phyloP scores from a whole-genome alignment of 2,797 vertebrate genomes.

The Varecia variegata region DNA sequence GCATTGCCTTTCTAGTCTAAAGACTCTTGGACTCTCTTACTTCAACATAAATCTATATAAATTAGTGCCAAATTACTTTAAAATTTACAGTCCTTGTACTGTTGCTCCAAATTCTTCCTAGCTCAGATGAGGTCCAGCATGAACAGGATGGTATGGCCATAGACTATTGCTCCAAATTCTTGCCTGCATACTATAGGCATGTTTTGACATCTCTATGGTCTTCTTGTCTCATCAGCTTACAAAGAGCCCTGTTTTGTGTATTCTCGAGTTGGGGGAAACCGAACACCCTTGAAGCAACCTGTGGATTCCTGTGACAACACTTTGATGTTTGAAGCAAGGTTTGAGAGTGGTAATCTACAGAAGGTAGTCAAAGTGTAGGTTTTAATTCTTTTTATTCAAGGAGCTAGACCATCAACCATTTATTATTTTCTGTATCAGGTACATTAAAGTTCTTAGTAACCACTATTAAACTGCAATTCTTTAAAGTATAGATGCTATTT shows the following conservation, averaged over 20 bases:
- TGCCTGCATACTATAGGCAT: no score
- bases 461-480: not conserved
- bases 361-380: slow-evolving; percentile 87
- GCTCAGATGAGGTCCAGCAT: not conserved
- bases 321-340: slow-evolving; percentile 86
- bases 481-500: slow-evolving; percentile 13
- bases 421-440: not conserved
- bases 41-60: not conserved
- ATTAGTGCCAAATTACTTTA: slow-evolving; percentile 5
- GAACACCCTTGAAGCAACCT: slow-evolving; percentile 72
- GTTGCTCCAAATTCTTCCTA: not conserved
- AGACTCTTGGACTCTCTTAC: not conserved
- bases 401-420: slow-evolving; percentile 17
- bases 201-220: slow-evolving; percentile 38
- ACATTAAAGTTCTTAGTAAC: not conserved
- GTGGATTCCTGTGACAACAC: slow-evolving; percentile 79
- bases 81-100: not conserved
- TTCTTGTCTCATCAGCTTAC: slow-evolving; percentile 72
- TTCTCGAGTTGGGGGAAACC: slow-evolving; percentile 81
- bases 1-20: not conserved
- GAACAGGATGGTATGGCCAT: not conserved
- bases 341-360: slow-evolving; percentile 88
- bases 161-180: not conserved
- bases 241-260: slow-evolving; percentile 83
- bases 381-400: slow-evolving; percentile 69